Conservation (phyloP, 2,888 invertebrate species). For the Hymenopus coronatus region DNA sequence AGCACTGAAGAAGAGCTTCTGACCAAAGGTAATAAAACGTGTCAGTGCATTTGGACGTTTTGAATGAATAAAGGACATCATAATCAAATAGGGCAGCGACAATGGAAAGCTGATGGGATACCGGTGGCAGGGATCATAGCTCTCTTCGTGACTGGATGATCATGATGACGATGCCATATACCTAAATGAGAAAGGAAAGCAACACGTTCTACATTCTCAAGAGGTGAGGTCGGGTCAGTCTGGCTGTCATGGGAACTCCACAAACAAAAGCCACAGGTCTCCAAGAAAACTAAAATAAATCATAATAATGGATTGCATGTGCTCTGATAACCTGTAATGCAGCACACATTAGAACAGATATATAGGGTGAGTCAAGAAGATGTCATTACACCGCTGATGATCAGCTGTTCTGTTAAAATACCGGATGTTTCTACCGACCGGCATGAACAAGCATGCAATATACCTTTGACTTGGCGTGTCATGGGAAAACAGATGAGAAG, state of each 20-base stretch:
- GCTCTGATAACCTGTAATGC: not conserved
- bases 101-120: not conserved
- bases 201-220: not conserved
- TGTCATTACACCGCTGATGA: not conserved
- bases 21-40: too few species aligned
- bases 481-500: not conserved
- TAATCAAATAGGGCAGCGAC: not conserved
- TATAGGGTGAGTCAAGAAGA: not conserved
- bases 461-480: not conserved
- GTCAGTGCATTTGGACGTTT: not conserved
- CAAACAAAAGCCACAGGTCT: not conserved
- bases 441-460: too few species aligned
- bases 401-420: not conserved
- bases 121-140: not conserved
- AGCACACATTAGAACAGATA: not conserved
- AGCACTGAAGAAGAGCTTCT: too few species aligned
- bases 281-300: not conserved
- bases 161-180: not conserved
- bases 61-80: not conserved
- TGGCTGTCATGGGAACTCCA: conserved; percentile 1
- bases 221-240: not conserved
- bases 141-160: not conserved
- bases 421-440: not conserved
- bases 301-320: conserved; percentile 3
- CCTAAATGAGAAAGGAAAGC: not conserved